These are phyloP conservation scores for Parasteatoda tepidariorum DNA, from an alignment of 1,140 invertebrate genomes.

Conservation along the genomic window DNA sequence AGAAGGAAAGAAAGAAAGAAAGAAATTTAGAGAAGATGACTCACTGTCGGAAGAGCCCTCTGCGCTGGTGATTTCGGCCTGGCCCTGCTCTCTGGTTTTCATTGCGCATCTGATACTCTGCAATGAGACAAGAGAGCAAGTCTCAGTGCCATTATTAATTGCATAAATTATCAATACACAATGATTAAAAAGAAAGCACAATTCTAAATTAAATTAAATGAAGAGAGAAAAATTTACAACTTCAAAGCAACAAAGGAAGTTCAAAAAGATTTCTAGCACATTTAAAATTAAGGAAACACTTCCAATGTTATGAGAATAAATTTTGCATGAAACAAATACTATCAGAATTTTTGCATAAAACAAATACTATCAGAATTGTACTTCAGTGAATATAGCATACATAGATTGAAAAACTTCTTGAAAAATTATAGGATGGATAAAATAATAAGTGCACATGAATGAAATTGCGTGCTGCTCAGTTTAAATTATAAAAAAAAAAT, in stretches of 20 bases:
- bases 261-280: constrained; percentile 17
- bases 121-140: constrained; percentile 72
- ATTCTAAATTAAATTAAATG: constrained; percentile 30
- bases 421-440: no score
- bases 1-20: constrained; percentile 12
- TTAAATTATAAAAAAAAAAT: no score
- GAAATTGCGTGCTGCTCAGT: no score
- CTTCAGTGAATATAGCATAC: no score
- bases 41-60: constrained; percentile 64
- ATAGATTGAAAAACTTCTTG: no score
- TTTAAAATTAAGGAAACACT: neutral
- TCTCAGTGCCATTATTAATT: constrained; percentile 60
- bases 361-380: constrained; percentile 41
- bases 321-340: neutral
- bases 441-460: no score
- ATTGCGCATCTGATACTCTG: constrained; percentile 81
- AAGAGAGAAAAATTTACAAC: no score
- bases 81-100: constrained; percentile 79
- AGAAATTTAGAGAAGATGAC: constrained; percentile 50
- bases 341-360: neutral
- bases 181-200: constrained; percentile 30
- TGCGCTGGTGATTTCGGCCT: constrained; percentile 74
- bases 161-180: constrained; percentile 14
- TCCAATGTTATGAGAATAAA: no score
- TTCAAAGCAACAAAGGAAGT: constrained; percentile 26